phyloP scores from a whole-genome alignment of 2,797 vertebrate genomes.

The Mus minutoides region DNA sequence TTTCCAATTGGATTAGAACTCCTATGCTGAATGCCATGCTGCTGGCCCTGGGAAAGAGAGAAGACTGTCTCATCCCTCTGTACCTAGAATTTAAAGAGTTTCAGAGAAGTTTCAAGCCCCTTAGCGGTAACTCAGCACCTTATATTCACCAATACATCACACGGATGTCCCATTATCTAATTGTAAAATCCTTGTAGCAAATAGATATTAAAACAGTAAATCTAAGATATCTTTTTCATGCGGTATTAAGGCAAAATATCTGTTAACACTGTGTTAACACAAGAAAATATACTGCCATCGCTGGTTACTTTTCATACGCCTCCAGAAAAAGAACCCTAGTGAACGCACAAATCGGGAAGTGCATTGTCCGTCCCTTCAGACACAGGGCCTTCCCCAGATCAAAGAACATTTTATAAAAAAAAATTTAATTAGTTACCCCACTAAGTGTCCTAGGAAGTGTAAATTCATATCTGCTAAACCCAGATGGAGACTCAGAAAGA shows the following conservation, averaged over 20 bases:
- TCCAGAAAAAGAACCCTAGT: slow-evolving; percentile 54
- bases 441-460: slow-evolving; percentile 45
- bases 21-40: background rate
- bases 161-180: background rate
- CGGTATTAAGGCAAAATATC: slow-evolving; percentile 76
- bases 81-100: slow-evolving; percentile 27
- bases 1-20: slow-evolving; percentile 13
- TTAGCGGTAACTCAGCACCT: background rate
- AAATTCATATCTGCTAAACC: slow-evolving; percentile 22
- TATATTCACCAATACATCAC: no score
- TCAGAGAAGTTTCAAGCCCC: background rate
- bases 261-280: slow-evolving; percentile 70
- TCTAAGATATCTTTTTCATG: slow-evolving; percentile 74
- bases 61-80: background rate
- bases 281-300: slow-evolving; percentile 72
- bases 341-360: slow-evolving; percentile 36
- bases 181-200: slow-evolving; percentile 59
- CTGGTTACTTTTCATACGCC: slow-evolving; percentile 66
- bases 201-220: slow-evolving; percentile 81
- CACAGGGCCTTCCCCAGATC: slow-evolving; percentile 18
- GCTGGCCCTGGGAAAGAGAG: background rate
- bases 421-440: slow-evolving; percentile 49
- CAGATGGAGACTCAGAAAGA: slow-evolving; percentile 39
- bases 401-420: slow-evolving; percentile 9
- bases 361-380: background rate